phyloP scores from a whole-genome alignment of 1,140 invertebrate genomes.

The Zaprionus tsacasi region DNA sequence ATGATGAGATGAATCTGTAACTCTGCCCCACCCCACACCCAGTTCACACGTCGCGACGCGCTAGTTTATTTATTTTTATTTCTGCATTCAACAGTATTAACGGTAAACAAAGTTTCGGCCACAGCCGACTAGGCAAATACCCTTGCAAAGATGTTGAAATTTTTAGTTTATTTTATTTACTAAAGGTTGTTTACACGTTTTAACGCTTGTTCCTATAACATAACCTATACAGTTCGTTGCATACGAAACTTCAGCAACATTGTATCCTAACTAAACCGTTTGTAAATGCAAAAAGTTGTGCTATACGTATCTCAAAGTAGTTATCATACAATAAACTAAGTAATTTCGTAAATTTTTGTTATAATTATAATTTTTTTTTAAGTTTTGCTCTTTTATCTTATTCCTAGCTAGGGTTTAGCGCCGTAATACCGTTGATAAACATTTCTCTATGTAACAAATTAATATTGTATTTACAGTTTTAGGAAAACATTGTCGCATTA shows the following conservation, averaged over 20 bases:
- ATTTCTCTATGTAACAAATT: slow-evolving; percentile 32
- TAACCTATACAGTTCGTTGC: neutral
- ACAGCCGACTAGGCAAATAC: slow-evolving; percentile 23
- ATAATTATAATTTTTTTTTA: neutral
- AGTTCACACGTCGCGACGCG: slow-evolving; percentile 33
- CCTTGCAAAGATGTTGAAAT: slow-evolving; percentile 17
- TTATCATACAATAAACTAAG: neutral
- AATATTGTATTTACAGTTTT: slow-evolving; percentile 53
- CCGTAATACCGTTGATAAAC: neutral
- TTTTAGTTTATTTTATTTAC: neutral
- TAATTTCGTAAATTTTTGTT: neutral
- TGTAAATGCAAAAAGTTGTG: neutral
- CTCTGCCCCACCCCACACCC: neutral
- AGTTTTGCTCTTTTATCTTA: neutral
- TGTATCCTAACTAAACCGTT: slow-evolving; percentile 5
- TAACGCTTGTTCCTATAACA: slow-evolving; percentile 14
- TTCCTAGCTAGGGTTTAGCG: slow-evolving; percentile 20
- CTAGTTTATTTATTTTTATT: slow-evolving; percentile 9
- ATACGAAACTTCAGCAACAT: neutral
- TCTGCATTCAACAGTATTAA: slow-evolving; percentile 45
- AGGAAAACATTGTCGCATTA: slow-evolving; percentile 64
- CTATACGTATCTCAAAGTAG: neutral
- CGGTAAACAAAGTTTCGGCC: slow-evolving; percentile 8
- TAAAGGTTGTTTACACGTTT: neutral
- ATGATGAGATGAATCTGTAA: slow-evolving; percentile 27